Percentiles rank a stretch among this genome's conserved stretches.
Conservation (phyloP, 2,888 invertebrate species). For the Labia minor region DNA sequence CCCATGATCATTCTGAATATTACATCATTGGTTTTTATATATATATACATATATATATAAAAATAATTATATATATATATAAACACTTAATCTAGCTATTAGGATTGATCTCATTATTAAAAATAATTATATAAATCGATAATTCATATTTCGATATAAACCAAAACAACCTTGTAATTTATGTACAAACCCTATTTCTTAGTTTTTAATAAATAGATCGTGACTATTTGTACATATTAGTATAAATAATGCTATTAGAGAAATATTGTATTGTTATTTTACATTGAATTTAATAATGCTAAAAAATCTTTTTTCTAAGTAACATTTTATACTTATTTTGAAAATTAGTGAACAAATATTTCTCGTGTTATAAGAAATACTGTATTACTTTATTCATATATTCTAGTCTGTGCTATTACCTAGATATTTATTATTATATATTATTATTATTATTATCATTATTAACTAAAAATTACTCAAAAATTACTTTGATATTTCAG, state of each 20-base stretch:
- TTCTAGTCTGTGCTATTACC: not conserved
- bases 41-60: not conserved
- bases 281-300: not conserved
- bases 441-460: not conserved
- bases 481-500: no score
- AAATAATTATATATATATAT: no score
- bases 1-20: constrained; percentile 5
- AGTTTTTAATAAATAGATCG: constrained; percentile 9
- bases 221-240: not conserved
- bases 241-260: constrained; percentile 5
- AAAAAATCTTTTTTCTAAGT: not conserved
- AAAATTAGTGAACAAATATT: not conserved
- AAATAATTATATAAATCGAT: not conserved
- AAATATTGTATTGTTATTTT: not conserved
- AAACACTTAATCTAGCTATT: constrained; percentile 3
- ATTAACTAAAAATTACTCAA: no score
- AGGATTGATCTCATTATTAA: not conserved
- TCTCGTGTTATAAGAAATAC: constrained; percentile 4
- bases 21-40: not conserved
- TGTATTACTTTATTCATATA: constrained; percentile 1
- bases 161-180: not conserved
- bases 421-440: not conserved
- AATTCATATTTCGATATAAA: not conserved
- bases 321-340: not conserved
- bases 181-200: constrained; percentile 1